A percentile compares a stretch with the other conserved stretches of the same genome.
These are phyloP conservation scores for Drosophila greeni DNA, from an alignment of 2,888 invertebrate species.

Conservation along the genomic window DNA sequence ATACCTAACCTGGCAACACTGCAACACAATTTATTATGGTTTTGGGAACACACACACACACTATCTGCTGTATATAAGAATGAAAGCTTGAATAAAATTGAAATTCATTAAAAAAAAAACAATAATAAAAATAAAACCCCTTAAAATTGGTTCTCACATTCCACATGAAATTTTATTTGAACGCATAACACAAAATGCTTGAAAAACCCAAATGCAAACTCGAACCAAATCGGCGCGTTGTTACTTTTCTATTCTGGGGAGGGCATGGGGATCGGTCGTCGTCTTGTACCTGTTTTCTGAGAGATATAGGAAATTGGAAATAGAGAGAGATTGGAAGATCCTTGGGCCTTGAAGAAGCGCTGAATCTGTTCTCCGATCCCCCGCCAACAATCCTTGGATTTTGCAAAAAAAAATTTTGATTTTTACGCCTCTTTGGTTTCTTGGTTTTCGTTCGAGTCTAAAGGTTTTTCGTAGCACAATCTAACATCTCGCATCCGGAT, in stretches of 20 bases:
- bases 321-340: not conserved
- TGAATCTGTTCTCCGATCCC: not conserved
- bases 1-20: not conserved
- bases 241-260: not conserved
- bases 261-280: not conserved
- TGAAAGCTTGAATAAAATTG: conserved; percentile 56
- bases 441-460: too few species aligned
- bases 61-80: conserved; percentile 56
- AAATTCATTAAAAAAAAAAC: conserved; percentile 11
- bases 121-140: too few species aligned
- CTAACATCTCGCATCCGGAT: conserved; percentile 64
- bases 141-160: not conserved
- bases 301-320: not conserved
- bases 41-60: conserved; percentile 43
- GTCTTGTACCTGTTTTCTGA: too few species aligned
- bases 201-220: conserved; percentile 10
- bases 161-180: conserved; percentile 59
- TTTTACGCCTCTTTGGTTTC: not conserved
- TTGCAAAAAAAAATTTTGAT: not conserved
- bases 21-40: conserved; percentile 41
- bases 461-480: not conserved
- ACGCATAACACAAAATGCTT: not conserved
- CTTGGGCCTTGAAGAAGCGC: too few species aligned
- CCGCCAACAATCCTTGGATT: not conserved
- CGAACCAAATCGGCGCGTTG: conserved; percentile 15